Conservation (phyloP, 2,797 vertebrate species). For the Lates japonicus region DNA sequence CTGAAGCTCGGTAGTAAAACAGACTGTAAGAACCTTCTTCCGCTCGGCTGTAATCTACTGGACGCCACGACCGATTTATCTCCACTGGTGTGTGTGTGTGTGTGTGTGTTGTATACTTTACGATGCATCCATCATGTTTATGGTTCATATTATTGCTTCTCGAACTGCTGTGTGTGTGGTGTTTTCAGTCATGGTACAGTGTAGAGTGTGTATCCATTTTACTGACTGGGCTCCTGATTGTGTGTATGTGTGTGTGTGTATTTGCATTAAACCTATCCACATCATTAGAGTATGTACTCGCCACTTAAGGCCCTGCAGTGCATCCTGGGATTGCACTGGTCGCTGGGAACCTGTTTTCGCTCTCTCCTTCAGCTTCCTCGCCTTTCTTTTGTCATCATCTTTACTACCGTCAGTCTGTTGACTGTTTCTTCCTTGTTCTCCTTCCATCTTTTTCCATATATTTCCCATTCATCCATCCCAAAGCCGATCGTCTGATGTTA, state of each 20-base stretch:
- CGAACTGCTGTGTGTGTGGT: neutral
- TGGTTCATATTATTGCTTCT: constrained; percentile 21
- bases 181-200: neutral
- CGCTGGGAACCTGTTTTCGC: neutral
- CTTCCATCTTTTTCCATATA: no score
- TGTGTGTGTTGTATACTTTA: neutral
- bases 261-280: constrained; percentile 31
- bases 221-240: constrained; percentile 7
- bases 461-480: no score
- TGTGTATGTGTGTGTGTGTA: neutral
- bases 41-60: constrained; percentile 10
- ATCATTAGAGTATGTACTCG: constrained; percentile 25
- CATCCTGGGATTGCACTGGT: constrained; percentile 43
- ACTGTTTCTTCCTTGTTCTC: no score
- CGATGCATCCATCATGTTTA: constrained; percentile 35
- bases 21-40: neutral
- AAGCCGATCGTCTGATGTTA: no score
- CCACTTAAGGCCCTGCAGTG: constrained; percentile 42
- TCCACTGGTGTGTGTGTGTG: constrained; percentile 22
- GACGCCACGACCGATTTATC: constrained; percentile 44
- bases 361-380: neutral
- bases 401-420: neutral
- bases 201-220: constrained; percentile 2
- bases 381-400: neutral
- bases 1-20: constrained; percentile 1